These are phyloP conservation scores for Nephrotoma appendiculata DNA, from an alignment of 2,888 invertebrate species.

Conservation along the genomic window DNA sequence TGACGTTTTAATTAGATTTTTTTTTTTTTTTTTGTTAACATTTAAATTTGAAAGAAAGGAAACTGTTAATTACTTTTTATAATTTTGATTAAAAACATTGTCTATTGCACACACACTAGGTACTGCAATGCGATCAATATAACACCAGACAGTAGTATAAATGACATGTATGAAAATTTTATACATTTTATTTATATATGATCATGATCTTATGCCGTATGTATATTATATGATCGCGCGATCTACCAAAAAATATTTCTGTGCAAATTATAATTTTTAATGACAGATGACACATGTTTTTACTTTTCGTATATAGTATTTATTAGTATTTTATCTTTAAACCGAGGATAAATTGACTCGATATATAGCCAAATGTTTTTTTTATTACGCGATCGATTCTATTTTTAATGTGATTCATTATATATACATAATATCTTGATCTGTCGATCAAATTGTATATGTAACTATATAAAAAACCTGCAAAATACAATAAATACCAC, in stretches of 20 bases:
- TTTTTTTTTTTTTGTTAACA: neutral
- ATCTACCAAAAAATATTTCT: neutral
- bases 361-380: neutral
- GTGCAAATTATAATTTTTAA: neutral
- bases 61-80: conserved; percentile 3
- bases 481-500: neutral
- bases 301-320: neutral
- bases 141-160: neutral
- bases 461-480: neutral
- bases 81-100: neutral
- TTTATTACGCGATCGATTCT: neutral
- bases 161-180: neutral
- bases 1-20: conserved; percentile 4
- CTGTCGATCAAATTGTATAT: neutral
- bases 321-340: neutral
- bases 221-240: neutral
- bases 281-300: neutral
- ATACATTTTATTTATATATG: neutral
- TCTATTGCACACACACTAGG: neutral
- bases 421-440: neutral
- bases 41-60: neutral
- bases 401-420: neutral
- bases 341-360: neutral
- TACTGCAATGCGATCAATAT: neutral
- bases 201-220: neutral